A percentile compares a stretch with the other conserved stretches of the same genome.
phyloP scores from a whole-genome alignment of 2,888 invertebrate genomes.

The Morpho deidamia region DNA sequence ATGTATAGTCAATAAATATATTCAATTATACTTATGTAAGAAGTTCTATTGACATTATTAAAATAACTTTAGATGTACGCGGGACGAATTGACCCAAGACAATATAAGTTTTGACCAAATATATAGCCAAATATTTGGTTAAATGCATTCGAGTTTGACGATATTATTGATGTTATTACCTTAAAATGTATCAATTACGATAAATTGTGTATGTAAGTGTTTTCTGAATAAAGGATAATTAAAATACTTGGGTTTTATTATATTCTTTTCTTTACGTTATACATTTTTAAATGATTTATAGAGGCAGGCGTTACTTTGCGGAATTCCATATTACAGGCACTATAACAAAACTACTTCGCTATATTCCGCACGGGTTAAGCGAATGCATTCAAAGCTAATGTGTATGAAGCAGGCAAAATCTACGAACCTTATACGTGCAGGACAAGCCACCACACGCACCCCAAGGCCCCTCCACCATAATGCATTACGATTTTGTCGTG shows the following conservation, averaged over 20 bases:
- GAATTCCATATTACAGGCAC: no score
- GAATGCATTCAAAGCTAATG: no score
- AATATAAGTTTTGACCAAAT: conserved; percentile 72
- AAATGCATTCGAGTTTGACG: conserved; percentile 51
- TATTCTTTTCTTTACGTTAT: no score
- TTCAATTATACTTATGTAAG: conserved; percentile 13
- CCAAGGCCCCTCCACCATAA: no score
- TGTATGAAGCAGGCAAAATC: no score
- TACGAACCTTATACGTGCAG: no score
- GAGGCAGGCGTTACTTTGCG: no score
- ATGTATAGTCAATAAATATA: conserved; percentile 15
- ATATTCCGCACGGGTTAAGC: no score
- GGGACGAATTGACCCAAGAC: conserved; percentile 39
- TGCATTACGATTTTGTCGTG: no score
- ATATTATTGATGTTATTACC: conserved; percentile 50
- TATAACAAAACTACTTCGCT: no score
- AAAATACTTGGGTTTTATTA: conserved; percentile 37
- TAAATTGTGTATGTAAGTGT: conserved; percentile 51
- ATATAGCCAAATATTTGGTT: conserved; percentile 65
- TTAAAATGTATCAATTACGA: conserved; percentile 60
- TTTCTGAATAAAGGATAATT: conserved; percentile 69
- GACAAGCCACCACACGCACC: no score
- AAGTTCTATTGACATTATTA: conserved; percentile 21
- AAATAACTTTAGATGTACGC: conserved; percentile 22
- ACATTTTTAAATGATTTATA: no score